Percentiles rank a stretch among this genome's conserved stretches.
phyloP scores from a whole-genome alignment of 2,113 vertebrate genomes.

The Gila orcuttii region DNA sequence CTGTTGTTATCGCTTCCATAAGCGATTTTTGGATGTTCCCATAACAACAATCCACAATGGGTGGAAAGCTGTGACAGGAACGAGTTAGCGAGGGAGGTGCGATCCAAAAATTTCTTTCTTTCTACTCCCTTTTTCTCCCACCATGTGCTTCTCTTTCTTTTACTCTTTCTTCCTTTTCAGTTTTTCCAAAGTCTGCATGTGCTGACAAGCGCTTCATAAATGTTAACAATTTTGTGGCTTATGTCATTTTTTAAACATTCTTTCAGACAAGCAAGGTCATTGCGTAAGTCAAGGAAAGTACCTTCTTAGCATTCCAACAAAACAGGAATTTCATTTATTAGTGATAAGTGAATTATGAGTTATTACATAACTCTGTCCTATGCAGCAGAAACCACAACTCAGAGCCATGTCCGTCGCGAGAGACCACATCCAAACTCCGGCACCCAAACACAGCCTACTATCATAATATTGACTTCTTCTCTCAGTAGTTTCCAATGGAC shows the following conservation, averaged over 20 bases:
- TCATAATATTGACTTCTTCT: slow-evolving; percentile 33
- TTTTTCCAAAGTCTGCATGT: slow-evolving; percentile 4
- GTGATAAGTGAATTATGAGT: neutral
- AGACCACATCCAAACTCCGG: slow-evolving; percentile 16
- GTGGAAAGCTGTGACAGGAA: neutral
- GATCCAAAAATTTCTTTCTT: neutral
- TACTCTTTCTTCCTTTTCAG: neutral
- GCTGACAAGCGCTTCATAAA: neutral
- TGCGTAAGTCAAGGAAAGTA: slow-evolving; percentile 12
- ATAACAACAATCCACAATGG: neutral
- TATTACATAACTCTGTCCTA: slow-evolving; percentile 17
- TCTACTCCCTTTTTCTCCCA: slow-evolving; percentile 1
- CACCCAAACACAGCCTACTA: slow-evolving; percentile 23
- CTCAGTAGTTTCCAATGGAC: slow-evolving; percentile 15
- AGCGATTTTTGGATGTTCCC: neutral
- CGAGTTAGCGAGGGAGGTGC: neutral
- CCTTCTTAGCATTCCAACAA: slow-evolving; percentile 21
- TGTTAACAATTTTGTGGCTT: slow-evolving; percentile 5
- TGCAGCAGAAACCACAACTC: neutral
- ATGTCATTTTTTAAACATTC: neutral
- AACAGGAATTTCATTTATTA: slow-evolving; percentile 7
- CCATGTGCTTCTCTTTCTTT: neutral
- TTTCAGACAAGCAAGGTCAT: neutral
- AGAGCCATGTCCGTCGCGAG: neutral
- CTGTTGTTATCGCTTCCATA: neutral